These are phyloP conservation scores for Sebastes iracundus DNA, from an alignment of 2,797 vertebrate genomes.

Conservation along the genomic window DNA sequence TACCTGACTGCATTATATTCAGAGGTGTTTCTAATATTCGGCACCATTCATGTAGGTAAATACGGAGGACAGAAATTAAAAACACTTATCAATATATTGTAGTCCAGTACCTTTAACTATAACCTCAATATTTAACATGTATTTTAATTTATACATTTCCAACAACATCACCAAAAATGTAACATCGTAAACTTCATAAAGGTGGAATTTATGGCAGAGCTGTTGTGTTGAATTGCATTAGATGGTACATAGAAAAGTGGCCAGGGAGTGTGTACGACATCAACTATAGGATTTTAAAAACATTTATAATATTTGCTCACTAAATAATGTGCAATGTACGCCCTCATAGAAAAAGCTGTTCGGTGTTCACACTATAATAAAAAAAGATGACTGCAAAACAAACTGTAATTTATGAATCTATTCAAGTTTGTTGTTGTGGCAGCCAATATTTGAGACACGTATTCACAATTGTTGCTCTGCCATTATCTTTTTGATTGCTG, in stretches of 20 bases:
- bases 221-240: not conserved
- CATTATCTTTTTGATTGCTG: slow-evolving; percentile 33
- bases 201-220: not conserved
- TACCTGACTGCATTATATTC: not conserved
- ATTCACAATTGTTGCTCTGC: slow-evolving; percentile 27
- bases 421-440: slow-evolving; percentile 1
- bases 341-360: not conserved
- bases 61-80: not conserved
- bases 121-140: not conserved
- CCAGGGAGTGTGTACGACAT: not conserved
- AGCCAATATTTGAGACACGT: not conserved
- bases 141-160: not conserved
- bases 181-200: not conserved
- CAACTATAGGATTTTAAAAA: not conserved
- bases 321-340: not conserved
- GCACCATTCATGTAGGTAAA: not conserved
- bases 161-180: not conserved
- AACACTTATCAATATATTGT: not conserved
- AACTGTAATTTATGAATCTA: not conserved
- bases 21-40: not conserved
- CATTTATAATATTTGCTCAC: not conserved
- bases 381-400: not conserved
- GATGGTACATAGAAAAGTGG: not conserved
- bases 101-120: not conserved
- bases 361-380: not conserved